These are phyloP conservation scores for Chionoecetes opilio DNA, from an alignment of 1,140 invertebrate genomes.

Conservation along the genomic window DNA sequence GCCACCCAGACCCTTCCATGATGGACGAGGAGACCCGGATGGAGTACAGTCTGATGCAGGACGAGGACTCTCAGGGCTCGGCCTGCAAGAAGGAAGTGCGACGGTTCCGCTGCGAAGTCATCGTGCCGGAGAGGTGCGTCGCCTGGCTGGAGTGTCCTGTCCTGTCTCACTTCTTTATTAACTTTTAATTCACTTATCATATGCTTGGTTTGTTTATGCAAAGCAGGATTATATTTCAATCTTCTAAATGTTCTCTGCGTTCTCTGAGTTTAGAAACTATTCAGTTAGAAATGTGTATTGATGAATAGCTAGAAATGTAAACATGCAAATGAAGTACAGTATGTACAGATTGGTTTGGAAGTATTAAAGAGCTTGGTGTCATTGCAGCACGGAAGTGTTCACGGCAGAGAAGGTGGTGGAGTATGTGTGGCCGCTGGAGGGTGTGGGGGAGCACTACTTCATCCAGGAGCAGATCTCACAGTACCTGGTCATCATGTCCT, in stretches of 20 bases:
- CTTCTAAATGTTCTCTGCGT: no score
- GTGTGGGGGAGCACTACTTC: slow-evolving; percentile 86
- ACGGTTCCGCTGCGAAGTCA: slow-evolving; percentile 78
- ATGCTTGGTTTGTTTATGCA: neutral
- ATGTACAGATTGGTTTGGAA: no score
- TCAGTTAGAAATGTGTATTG: no score
- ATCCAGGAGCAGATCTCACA: slow-evolving; percentile 96
- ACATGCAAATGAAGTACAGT: no score
- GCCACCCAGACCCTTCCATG: slow-evolving; percentile 57
- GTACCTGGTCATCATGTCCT: slow-evolving; percentile 96
- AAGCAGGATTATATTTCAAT: no score
- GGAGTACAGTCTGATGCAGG: slow-evolving; percentile 61
- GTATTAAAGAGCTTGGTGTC: neutral
- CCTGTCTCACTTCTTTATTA: no score
- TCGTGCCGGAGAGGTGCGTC: slow-evolving; percentile 79
- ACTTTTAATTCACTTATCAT: neutral
- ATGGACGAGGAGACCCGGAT: slow-evolving; percentile 69
- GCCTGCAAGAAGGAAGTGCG: slow-evolving; percentile 75
- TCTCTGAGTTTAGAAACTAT: no score
- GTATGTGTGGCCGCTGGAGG: slow-evolving; percentile 95
- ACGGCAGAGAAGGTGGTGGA: slow-evolving; percentile 95
- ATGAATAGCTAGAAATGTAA: no score
- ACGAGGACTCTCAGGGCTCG: slow-evolving; percentile 79
- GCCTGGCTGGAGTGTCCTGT: neutral
- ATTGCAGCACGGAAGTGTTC: slow-evolving; percentile 83